Evolutionary conservation across 2,888 invertebrate genomes (phyloP).

Genomic region (Macrosiphum euphorbiae): DNA sequence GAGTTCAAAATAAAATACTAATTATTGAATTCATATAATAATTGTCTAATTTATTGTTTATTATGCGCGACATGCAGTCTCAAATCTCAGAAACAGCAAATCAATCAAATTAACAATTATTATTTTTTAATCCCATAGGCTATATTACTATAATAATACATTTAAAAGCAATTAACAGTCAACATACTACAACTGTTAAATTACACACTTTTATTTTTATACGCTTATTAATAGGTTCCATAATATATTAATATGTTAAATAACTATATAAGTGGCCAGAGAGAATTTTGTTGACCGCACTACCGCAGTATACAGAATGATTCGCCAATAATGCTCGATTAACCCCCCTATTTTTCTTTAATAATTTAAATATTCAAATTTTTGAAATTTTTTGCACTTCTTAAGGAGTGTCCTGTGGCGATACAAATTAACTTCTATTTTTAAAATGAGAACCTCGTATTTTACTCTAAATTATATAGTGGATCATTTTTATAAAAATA

Average conservation of each 20-base stretch:
- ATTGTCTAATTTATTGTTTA: neutral
- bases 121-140: neutral
- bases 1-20: slow-evolving; percentile 63
- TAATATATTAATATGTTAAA: neutral
- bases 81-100: neutral
- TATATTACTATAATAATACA: neutral
- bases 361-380: too few species aligned
- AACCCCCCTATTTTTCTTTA: too few species aligned
- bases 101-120: neutral
- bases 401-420: too few species aligned
- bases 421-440: too few species aligned
- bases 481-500: too few species aligned
- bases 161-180: neutral
- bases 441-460: too few species aligned
- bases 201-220: neutral
- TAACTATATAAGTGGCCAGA: neutral
- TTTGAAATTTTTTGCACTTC: too few species aligned
- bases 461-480: too few species aligned
- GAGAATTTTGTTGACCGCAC: neutral
- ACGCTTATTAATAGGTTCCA: neutral
- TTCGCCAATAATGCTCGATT: too few species aligned
- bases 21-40: neutral
- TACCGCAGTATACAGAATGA: too few species aligned
- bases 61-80: too few species aligned
- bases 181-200: too few species aligned